Evolutionary conservation across 2,888 invertebrate species (phyloP), one percentile per base, ranked within the genome.

Genomic region (Aspidapion aeneum): DNA sequence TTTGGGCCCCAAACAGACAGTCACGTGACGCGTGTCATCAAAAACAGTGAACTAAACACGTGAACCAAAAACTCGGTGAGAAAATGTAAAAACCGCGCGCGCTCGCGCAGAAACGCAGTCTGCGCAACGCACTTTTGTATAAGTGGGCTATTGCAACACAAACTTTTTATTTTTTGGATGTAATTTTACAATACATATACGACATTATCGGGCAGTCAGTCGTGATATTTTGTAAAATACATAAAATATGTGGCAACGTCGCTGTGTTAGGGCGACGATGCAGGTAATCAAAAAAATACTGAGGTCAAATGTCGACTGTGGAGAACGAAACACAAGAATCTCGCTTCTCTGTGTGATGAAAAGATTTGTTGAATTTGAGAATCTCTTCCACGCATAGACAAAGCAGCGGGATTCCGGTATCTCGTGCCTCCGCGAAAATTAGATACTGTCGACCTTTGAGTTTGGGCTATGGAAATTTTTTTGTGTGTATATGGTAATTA

Each of bases 101-200:
- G 55, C 49, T 55, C 9, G 20, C 52, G 21, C 20, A 18, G 17
- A 21, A 16, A 18, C 52, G n/a, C n/a, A 5, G 52, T 52, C n/a
- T n/a, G 52, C 19, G 50, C 21, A 50, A 59, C 57, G 63, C 60
- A 60, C 69, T 71, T 74, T 65, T 68, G 66, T 66, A 68, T 61
- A 49, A 60, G 72, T 80, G 79, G 78, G 79, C 80, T 80, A 80
- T 80, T 80, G 80, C 79, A 80, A 80, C 78, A 71, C 73, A 78
- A 79, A 77, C 73, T 78, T 74, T 72, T 77, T 74, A 72, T 73
- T 64, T 75, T 74, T 72, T 71, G 57, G 21, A 66, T 68, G 79
- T 78, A 79, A 79, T 78, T 80, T 80, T 79, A 80, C 80, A 77
- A 79, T 80, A 80, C 79, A 80, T 80, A 79, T 78, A 76, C 72